Percentiles rank a stretch among this genome's conserved stretches.
These are phyloP conservation scores for Babylonia areolata DNA, from an alignment of 1,140 invertebrate genomes.

Conservation along the genomic window DNA sequence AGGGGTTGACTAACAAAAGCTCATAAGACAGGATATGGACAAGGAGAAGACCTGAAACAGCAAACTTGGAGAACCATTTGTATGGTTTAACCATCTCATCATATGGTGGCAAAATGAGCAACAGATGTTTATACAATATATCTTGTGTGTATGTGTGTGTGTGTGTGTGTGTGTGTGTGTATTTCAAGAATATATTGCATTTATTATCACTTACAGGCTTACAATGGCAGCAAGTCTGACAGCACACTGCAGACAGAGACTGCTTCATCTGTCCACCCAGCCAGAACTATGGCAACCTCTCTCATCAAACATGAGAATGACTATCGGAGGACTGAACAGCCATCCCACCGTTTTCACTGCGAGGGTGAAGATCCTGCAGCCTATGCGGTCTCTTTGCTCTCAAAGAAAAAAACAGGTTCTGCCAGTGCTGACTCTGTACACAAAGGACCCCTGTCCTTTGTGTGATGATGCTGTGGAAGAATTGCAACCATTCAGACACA, in stretches of 20 bases:
- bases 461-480: slow-evolving; percentile 88
- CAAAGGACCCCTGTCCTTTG: slow-evolving; percentile 87
- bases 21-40: no score
- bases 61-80: no score
- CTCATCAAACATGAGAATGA: background rate
- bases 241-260: background rate
- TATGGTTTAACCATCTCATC: no score
- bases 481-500: slow-evolving; percentile 79
- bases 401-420: slow-evolving; percentile 27
- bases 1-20: no score
- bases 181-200: no score
- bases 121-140: no score
- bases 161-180: no score
- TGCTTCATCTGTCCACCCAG: background rate
- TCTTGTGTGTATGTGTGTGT: no score
- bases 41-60: no score
- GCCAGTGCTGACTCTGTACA: slow-evolving; percentile 86
- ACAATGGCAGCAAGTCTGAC: background rate
- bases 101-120: no score
- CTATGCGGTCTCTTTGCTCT: background rate
- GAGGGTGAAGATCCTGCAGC: background rate
- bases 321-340: background rate
- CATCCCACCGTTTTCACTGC: background rate
- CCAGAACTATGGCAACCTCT: background rate
- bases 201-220: background rate